phyloP scores from a whole-genome alignment of 2,797 vertebrate species.

The Oreochromis grahami region DNA sequence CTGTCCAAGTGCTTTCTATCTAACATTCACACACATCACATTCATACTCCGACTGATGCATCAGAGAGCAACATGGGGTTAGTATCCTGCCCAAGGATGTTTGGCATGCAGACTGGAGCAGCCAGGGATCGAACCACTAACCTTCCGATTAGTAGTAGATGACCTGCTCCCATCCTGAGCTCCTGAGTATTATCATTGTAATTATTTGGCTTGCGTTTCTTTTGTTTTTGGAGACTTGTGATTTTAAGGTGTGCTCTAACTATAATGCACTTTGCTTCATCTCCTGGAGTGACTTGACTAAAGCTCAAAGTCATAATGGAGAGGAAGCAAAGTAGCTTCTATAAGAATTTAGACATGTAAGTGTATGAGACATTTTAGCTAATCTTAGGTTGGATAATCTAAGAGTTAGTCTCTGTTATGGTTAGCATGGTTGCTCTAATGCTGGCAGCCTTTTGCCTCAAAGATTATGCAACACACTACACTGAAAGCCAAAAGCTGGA shows the following conservation, averaged over 20 bases:
- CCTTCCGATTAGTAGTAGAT: rapidly evolving
- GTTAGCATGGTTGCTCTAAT: neutral
- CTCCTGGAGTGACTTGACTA: neutral
- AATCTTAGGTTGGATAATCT: neutral
- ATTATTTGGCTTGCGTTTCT: rapidly evolving
- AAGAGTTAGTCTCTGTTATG: neutral
- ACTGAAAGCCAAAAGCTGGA: neutral
- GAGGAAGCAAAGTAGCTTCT: neutral
- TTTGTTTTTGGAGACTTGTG: neutral
- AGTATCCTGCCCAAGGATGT: neutral
- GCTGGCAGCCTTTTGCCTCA: neutral
- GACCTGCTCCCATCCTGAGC: neutral
- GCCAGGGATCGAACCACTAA: neutral
- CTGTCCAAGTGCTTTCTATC: neutral
- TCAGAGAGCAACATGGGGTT: neutral
- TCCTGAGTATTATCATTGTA: neutral
- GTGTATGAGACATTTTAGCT: neutral
- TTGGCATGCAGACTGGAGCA: neutral
- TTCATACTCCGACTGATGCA: neutral
- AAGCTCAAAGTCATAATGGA: neutral
- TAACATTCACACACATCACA: neutral
- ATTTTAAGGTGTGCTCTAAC: neutral
- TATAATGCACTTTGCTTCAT: neutral
- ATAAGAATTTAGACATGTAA: rapidly evolving
- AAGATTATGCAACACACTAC: constrained; percentile 47